Base-by-base conservation (phyloP, 2,797 vertebrate species). In the Danionella dracula region DNA sequence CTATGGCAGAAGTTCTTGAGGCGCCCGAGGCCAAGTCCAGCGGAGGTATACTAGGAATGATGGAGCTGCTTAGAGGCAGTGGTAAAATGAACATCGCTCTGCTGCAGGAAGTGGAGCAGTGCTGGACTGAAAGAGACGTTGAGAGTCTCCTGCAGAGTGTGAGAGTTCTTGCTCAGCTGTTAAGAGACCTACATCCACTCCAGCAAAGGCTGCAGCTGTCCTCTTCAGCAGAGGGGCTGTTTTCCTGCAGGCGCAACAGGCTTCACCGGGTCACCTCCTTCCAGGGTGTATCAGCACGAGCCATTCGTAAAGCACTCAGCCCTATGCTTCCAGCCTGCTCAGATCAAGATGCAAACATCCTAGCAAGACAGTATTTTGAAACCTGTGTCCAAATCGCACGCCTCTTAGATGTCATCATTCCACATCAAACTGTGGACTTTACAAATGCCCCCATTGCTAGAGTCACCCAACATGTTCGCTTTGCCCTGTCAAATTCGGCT, bases 241-340 rank as follows among this genome's bases (percentile, higher is more conserved):
- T 75, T 57, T 55, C 44, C n/a, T 82, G 78, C 53, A 67, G 53
- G 15, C 70, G 75, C 5, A 59, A 59, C 34, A 45, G 44, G 35
- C 62, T 81, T 7, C 76, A 67, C 37, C 74, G 81, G 62, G 70
- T 83, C 59, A 82, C 81, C 1, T 69, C 68, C 32, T 83, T 83
- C 51, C 71, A 63, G 49, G 80, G 81, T 0, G 60, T 83, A 15
- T 54, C 77, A 4, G 11, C 62, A 4, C 71, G 78, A 16, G 60
- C 64, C 29, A 78, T 82, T 63, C 66, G 71, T 19, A 81, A 70
- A 65, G 73, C 66, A 7, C 59, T 79, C 11, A 69, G 45, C 19
- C 35, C 45, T 12, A 59, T 66, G 6, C 38, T 53, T 2, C 55
- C 16, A 34, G 29, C 54, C 12, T 38, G 6, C 4, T 42, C 19